Base-by-base conservation (phyloP, 2,888 invertebrate genomes). In the Ditula angustiorana region DNA sequence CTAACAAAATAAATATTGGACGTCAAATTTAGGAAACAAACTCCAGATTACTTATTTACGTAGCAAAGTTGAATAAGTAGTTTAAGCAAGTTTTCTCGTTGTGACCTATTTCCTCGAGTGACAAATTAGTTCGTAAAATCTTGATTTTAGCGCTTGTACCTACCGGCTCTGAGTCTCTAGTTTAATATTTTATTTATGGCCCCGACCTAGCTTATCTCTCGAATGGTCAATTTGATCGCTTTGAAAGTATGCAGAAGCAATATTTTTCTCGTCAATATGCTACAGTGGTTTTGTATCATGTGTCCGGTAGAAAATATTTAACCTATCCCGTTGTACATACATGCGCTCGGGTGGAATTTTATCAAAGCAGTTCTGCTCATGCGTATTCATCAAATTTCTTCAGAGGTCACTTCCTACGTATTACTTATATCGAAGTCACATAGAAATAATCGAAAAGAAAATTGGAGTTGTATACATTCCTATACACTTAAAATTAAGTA, bases 311-410 rank as follows among this genome's bases (percentile, higher is more conserved):
- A 57, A 52, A 57, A 56, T 66, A 63, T 58, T 80, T 71, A 75
- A 76, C 78, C 78, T 78, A 80, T 81, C 80, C 78, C 78, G 76
- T 74, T 49, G 74, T 70, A 77, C 71, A 74, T 74, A 73, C 60
- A 68, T 69, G 68, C 70, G 72, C 76, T 74, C 76, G 77, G 74
- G 49, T 74, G 82, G 87, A 86, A 88, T 87, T 84, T 88, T 83
- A 77, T 83, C 82, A 85, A 84, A 85, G 84, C 79, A 76, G 71
- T 73, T 72, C 73, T 69, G 69, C 67, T 71, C 73, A 74, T 70
- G 72, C 75, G 73, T 74, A 72, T 75, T 69, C 69, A 68, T 67
- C 73, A 69, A 74, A 75, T 76, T 77, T 69, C 70, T 72, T 72
- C 70, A 66, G 50, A 73, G 71, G 21, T 47, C 53, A 28, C 33